Conservation (phyloP, 1,140 invertebrate species). For the Leguminivora glycinivorella region DNA sequence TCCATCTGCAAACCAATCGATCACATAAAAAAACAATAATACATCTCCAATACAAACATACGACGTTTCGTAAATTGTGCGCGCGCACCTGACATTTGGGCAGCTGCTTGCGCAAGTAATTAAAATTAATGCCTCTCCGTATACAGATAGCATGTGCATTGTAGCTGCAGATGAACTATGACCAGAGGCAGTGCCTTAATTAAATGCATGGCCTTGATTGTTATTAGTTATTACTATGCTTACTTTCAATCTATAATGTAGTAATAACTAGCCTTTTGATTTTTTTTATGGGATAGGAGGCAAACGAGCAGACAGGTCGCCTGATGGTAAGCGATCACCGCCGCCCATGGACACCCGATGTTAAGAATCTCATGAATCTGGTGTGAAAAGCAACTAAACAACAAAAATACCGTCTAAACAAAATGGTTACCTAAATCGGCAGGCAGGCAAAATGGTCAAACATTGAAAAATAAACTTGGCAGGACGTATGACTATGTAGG, state of each 20-base stretch:
- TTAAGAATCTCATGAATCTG: no score
- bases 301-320: no score
- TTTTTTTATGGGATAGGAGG: no score
- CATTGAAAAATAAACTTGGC: no score
- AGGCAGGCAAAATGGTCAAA: no score
- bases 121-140: neutral
- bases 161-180: constrained; percentile 9
- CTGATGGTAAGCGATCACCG: no score
- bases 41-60: neutral
- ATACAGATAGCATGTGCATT: constrained; percentile 5
- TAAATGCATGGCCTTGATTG: neutral
- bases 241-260: neutral
- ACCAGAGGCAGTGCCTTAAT: constrained; percentile 4
- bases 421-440: no score
- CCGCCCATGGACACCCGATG: no score
- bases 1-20: constrained; percentile 9
- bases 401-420: no score
- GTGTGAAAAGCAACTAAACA: no score
- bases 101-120: constrained; percentile 7
- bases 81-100: constrained; percentile 5
- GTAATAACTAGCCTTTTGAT: no score
- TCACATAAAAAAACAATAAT: neutral
- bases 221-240: neutral
- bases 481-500: no score
- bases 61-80: neutral